Evolutionary conservation across 2,113 vertebrate species (phyloP).

Genomic region (Balaenoptera acutorostrata): DNA sequence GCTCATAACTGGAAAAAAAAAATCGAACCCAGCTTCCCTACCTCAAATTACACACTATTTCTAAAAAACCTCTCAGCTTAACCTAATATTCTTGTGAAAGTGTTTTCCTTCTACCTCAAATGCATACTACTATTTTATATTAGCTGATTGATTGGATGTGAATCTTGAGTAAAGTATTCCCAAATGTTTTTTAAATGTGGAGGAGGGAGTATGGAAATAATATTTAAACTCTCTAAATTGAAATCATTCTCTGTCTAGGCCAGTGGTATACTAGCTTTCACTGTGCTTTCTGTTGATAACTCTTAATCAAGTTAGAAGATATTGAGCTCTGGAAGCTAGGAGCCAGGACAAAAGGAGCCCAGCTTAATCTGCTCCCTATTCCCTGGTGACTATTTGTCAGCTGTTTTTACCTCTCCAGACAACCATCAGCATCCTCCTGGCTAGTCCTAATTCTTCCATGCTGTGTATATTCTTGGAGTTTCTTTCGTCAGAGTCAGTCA

Average conservation of each 20-base stretch:
- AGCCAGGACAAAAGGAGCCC: background rate
- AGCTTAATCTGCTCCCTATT: background rate
- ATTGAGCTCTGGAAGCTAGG: background rate
- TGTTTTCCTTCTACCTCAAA: background rate
- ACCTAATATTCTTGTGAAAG: background rate
- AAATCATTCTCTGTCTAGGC: background rate
- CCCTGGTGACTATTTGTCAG: background rate
- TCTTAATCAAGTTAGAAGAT: background rate
- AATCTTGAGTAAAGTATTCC: background rate
- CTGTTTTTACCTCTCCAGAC: background rate
- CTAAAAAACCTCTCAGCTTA: background rate
- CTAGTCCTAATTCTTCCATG: background rate
- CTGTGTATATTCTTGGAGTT: background rate
- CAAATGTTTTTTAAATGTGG: background rate
- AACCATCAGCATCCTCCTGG: background rate
- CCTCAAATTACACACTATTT: background rate
- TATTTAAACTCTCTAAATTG: background rate
- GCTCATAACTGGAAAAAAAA: background rate
- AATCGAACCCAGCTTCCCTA: background rate
- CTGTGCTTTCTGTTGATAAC: background rate
- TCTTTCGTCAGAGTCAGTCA: constrained; percentile 29
- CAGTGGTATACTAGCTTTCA: background rate
- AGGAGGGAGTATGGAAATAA: background rate
- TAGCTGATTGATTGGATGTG: background rate
- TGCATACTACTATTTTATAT: background rate